Evolutionary conservation across 1,140 invertebrate species (phyloP).

Genomic region (Ooceraea biroi): DNA sequence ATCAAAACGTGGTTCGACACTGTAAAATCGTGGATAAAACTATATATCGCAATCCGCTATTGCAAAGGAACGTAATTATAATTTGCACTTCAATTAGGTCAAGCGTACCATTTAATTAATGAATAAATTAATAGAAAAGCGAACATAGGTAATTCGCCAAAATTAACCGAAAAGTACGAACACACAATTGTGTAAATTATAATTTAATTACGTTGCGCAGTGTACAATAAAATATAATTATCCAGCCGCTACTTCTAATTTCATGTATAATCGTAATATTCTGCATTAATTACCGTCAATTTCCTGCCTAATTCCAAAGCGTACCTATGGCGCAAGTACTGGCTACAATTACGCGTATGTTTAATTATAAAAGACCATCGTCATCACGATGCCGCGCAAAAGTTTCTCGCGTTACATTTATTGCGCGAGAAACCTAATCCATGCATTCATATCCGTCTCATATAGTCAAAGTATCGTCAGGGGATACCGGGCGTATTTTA

Average conservation of each 20-base stretch:
- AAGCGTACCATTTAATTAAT: constrained; percentile 50
- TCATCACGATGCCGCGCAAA: not conserved
- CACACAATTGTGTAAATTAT: constrained; percentile 32
- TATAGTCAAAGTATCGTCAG: not conserved
- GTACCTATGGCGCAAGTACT: not conserved
- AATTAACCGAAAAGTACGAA: constrained; percentile 56
- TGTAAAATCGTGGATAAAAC: constrained; percentile 6
- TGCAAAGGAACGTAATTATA: constrained; percentile 36
- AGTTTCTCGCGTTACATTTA: constrained; percentile 42
- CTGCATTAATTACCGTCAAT: constrained; percentile 45
- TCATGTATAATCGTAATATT: constrained; percentile 40
- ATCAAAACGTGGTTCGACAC: not conserved
- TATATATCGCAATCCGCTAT: not conserved
- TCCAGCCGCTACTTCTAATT: constrained; percentile 39
- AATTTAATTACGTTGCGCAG: constrained; percentile 30
- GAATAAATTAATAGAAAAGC: constrained; percentile 63
- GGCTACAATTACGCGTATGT: constrained; percentile 25
- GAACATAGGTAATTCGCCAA: constrained; percentile 38
- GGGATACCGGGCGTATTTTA: constrained; percentile 32
- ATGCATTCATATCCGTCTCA: constrained; percentile 39
- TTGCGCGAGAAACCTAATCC: constrained; percentile 34
- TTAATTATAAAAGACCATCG: constrained; percentile 39
- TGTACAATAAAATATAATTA: constrained; percentile 60
- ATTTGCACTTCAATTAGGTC: constrained; percentile 47
- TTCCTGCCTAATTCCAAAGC: constrained; percentile 28